Base-by-base conservation (phyloP, 1,140 invertebrate genomes). In the Brachionus asplanchnoidis region DNA sequence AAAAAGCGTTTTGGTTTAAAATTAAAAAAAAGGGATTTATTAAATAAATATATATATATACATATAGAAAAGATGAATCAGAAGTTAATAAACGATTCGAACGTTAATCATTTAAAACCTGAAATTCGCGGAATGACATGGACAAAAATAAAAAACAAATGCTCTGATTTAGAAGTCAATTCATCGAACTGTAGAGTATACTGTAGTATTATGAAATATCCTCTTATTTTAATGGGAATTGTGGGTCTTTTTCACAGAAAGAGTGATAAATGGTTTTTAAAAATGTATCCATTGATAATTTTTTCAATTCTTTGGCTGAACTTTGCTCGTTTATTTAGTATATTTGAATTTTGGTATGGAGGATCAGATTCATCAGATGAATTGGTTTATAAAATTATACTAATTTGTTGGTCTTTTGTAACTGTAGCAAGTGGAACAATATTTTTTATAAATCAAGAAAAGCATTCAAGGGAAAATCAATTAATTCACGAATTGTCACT, bases 361-460 rank as follows among this genome's bases (percentile, higher is more conserved):
- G 26, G 60, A 23, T 44, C 26, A 2, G 32, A 44, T 7, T 3
- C 8, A 20, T 68, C 53, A 17, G 32, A 11, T 12, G 40, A 14
- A 28, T 42, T 68, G 8, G 50, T 65, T 40, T 66, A 82, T 28
- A 42, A 82, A 44, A 65, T 82, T 65, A 9, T 65, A 32, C 8
- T 40, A 14, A 11, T 32, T 46, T 17, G 66, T n/a, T 82, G 79
- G 79, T 32, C 36, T 68, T 68, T 82, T 40, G 36, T 60, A 20
- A 65, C 32, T 14, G 53, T 28, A 0, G 14, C 60, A 4, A 65
- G 32, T 36, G 65, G 3, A n/a, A 82, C 79, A 20, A 20, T 82
- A 12, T 20, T 82, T 20, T 82, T 36, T 9, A 82, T 82, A 14
- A 82, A 82, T 68, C 53, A 82, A 60, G 79, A 82, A 28, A 11